A percentile compares a stretch with the other conserved stretches of the same genome.
phyloP scores from a whole-genome alignment of 2,888 invertebrate genomes.

The Lasioglossum pauxillum region DNA sequence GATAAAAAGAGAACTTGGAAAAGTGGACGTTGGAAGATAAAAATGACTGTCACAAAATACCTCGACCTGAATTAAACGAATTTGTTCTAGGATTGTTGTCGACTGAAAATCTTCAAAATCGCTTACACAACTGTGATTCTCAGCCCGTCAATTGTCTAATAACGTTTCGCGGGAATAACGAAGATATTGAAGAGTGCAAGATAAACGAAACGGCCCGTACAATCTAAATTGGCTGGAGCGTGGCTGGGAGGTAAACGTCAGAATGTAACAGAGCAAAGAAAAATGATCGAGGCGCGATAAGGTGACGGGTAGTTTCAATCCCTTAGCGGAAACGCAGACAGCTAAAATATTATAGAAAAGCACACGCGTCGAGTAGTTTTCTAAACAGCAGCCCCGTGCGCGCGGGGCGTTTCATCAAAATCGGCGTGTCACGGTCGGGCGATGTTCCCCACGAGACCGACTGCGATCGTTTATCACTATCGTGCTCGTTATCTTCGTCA shows the following conservation, averaged over 20 bases:
- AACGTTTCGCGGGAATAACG: no score
- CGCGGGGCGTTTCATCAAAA: neutral
- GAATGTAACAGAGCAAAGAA: neutral
- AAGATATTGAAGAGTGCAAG: no score
- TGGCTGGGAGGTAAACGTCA: neutral
- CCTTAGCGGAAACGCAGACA: neutral
- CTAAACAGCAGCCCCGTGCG: neutral
- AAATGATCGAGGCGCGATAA: neutral
- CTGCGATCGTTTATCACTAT: slow-evolving; percentile 70
- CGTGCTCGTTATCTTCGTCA: slow-evolving; percentile 67
- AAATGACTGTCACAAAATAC: no score
- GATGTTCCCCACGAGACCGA: slow-evolving; percentile 36
- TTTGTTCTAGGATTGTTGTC: no score
- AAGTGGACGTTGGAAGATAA: no score
- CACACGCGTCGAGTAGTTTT: neutral
- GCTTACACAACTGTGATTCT: no score
- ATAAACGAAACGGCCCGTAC: no score
- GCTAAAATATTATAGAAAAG: neutral
- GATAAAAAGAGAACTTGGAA: no score
- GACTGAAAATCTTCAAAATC: no score
- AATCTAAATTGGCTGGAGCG: neutral
- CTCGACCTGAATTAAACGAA: no score
- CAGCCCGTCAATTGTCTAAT: no score
- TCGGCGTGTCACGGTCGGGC: neutral
- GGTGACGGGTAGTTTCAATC: neutral